These are phyloP conservation scores for Chelonus insularis DNA, from an alignment of 1,140 invertebrate genomes.

Conservation along the genomic window DNA sequence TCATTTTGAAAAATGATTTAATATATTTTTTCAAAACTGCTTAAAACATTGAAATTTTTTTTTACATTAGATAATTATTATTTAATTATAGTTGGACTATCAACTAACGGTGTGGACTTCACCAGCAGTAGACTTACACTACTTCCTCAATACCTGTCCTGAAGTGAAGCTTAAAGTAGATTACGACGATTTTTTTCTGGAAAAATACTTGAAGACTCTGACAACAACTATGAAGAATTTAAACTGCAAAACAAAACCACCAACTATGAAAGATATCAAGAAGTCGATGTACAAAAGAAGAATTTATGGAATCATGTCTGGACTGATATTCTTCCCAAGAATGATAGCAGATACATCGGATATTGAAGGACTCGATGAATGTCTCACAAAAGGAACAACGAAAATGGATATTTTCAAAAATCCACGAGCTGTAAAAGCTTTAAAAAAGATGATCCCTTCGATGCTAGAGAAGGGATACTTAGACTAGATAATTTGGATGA, in stretches of 20 bases:
- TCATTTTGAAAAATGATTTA: neutral
- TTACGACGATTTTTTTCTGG: slow-evolving; percentile 31
- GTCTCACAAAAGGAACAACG: slow-evolving; percentile 20
- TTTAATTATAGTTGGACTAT: slow-evolving; percentile 53
- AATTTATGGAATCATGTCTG: slow-evolving; percentile 28
- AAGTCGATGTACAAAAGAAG: slow-evolving; percentile 33
- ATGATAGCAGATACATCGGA: slow-evolving; percentile 36
- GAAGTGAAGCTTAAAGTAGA: slow-evolving; percentile 31
- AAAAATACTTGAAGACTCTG: slow-evolving; percentile 31
- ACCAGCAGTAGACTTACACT: slow-evolving; percentile 56
- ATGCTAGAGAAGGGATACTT: slow-evolving; percentile 36
- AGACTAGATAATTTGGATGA: slow-evolving; percentile 20
- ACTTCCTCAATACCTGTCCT: slow-evolving; percentile 54
- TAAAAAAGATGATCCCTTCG: slow-evolving; percentile 31
- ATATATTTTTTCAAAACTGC: neutral
- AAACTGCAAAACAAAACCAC: slow-evolving; percentile 30
- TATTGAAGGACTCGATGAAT: slow-evolving; percentile 25
- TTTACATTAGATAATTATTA: no score
- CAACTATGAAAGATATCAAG: slow-evolving; percentile 33
- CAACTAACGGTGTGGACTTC: slow-evolving; percentile 54
- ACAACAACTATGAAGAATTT: slow-evolving; percentile 29
- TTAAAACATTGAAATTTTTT: neutral
- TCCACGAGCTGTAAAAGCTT: slow-evolving; percentile 20
- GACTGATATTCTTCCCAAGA: slow-evolving; percentile 32
- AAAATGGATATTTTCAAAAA: slow-evolving; percentile 38